A percentile compares a stretch with the other conserved stretches of the same genome.
phyloP scores from a whole-genome alignment of 2,797 vertebrate genomes.

The Chloroceryle amazona region DNA sequence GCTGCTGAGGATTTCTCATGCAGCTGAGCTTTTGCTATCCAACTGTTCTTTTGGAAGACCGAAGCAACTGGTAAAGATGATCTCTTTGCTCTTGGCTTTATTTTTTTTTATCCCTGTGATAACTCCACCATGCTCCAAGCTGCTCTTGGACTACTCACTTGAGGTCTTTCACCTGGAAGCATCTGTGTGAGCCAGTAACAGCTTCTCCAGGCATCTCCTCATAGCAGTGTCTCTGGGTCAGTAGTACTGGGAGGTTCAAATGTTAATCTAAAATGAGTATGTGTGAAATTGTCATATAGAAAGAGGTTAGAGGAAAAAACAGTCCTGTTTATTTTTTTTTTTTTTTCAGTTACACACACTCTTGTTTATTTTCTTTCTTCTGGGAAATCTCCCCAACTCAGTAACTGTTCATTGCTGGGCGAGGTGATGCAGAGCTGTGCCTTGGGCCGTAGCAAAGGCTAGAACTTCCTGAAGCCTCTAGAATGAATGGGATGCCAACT shows the following conservation, averaged over 20 bases:
- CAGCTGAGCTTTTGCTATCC: neutral
- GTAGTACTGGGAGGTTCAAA: neutral
- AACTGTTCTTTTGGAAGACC: neutral
- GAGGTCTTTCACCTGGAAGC: neutral
- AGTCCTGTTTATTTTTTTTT: neutral
- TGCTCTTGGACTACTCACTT: neutral
- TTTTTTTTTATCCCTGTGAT: neutral
- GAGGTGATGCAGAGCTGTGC: neutral
- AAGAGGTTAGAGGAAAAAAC: neutral
- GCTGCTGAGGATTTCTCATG: neutral
- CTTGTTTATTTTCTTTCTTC: constrained; percentile 5
- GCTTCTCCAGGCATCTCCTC: neutral
- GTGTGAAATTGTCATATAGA: neutral
- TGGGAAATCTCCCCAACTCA: neutral
- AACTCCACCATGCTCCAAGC: neutral
- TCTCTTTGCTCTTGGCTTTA: neutral
- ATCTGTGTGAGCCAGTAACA: neutral
- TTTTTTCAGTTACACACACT: neutral
- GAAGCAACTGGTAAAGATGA: neutral
- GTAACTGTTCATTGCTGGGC: neutral
- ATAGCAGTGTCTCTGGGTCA: neutral
- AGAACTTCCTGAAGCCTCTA: neutral
- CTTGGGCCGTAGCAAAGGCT: neutral
- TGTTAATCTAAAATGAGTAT: neutral
- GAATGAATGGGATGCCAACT: neutral